Conservation (phyloP, 2,797 vertebrate genomes). For the Setipinna tenuifilis region DNA sequence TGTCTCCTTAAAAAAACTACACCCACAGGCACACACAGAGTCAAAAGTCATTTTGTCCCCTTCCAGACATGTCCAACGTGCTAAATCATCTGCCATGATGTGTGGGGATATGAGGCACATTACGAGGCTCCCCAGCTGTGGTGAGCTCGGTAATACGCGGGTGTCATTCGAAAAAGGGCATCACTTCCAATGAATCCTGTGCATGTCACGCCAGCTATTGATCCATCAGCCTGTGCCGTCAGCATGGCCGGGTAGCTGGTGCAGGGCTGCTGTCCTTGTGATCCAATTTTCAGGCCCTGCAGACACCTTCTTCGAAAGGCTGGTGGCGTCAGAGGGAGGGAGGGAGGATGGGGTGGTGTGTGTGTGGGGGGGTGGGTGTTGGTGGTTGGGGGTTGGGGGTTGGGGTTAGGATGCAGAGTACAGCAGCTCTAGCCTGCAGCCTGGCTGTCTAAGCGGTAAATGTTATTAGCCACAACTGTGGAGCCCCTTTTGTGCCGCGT, state of each 20-base stretch:
- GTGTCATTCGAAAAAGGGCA: slow-evolving; percentile 63
- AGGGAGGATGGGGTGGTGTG: slow-evolving; percentile 42
- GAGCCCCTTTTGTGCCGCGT: slow-evolving; percentile 30
- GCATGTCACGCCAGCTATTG: slow-evolving; percentile 77
- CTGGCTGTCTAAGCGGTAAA: slow-evolving; percentile 55
- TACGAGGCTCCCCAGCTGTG: slow-evolving; percentile 32
- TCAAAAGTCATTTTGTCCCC: not conserved
- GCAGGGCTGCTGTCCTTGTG: slow-evolving; percentile 81
- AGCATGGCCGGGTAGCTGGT: slow-evolving; percentile 67
- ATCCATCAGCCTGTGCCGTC: slow-evolving; percentile 75
- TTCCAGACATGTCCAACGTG: not conserved
- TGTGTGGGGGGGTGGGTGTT: slow-evolving; percentile 6
- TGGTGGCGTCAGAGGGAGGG: slow-evolving; percentile 69
- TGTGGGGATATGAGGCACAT: slow-evolving; percentile 16
- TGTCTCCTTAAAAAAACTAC: not conserved
- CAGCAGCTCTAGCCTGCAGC: not conserved
- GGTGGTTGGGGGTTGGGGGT: slow-evolving; percentile 31
- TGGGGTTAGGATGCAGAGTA: slow-evolving; percentile 37
- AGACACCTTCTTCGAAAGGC: slow-evolving; percentile 80
- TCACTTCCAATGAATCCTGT: slow-evolving; percentile 76
- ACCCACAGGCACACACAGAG: not conserved
- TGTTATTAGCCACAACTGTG: slow-evolving; percentile 50
- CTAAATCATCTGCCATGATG: slow-evolving; percentile 11
- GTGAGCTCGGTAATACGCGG: slow-evolving; percentile 30
- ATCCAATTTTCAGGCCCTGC: slow-evolving; percentile 90